A percentile compares a stretch with the other conserved stretches of the same genome.
These are phyloP conservation scores for Meta bourneti DNA, from an alignment of 2,888 invertebrate genomes.

Conservation along the genomic window DNA sequence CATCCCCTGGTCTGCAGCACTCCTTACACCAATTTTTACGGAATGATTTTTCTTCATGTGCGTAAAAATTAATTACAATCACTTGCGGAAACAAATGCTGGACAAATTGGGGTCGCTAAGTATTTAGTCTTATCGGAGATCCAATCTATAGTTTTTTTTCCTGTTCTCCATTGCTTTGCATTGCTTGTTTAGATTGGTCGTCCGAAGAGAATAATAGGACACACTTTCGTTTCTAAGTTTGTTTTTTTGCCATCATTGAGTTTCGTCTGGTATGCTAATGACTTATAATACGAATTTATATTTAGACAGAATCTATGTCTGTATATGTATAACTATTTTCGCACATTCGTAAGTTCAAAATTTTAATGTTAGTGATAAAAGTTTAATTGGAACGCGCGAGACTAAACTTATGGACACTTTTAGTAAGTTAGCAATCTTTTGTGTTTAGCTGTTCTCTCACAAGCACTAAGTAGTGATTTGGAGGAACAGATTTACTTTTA, in stretches of 20 bases:
- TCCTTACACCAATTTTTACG: conserved; percentile 44
- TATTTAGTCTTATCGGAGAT: conserved; percentile 58
- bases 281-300: too few species aligned
- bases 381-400: too few species aligned
- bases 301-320: too few species aligned
- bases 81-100: conserved; percentile 46
- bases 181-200: background rate
- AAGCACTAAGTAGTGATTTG: too few species aligned
- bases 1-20: background rate
- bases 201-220: background rate
- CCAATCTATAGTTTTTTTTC: conserved; percentile 31
- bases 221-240: background rate
- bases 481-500: too few species aligned
- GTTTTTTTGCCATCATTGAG: background rate
- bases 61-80: conserved; percentile 65
- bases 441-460: too few species aligned
- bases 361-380: too few species aligned
- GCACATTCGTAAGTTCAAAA: too few species aligned
- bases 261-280: too few species aligned
- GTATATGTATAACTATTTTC: too few species aligned
- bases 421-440: too few species aligned
- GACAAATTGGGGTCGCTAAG: conserved; percentile 57
- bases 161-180: background rate
- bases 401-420: too few species aligned
- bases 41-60: conserved; percentile 57